These are phyloP conservation scores for Anabas testudineus DNA, from an alignment of 2,797 vertebrate genomes.

Conservation along the genomic window DNA sequence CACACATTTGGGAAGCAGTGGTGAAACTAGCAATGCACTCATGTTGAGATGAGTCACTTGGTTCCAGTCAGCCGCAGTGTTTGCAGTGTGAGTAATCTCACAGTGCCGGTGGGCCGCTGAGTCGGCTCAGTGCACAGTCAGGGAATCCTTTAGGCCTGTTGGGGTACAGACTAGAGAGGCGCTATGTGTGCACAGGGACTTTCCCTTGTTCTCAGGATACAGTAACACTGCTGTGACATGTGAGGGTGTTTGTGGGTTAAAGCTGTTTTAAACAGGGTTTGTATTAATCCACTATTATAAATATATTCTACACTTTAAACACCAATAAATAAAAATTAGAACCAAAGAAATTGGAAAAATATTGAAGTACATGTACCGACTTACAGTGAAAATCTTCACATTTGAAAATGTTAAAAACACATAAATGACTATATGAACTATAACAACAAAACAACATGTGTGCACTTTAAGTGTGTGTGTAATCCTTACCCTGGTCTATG, in stretches of 20 bases:
- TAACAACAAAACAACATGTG: neutral
- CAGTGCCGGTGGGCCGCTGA: slow-evolving; percentile 42
- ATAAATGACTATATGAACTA: neutral
- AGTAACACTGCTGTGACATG: slow-evolving; percentile 10
- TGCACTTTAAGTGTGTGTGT: neutral
- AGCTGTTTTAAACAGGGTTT: neutral
- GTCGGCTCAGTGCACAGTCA: slow-evolving; percentile 27
- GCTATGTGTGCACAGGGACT: slow-evolving; percentile 38
- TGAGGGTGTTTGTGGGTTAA: slow-evolving; percentile 4
- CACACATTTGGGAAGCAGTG: slow-evolving; percentile 14
- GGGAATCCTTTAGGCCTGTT: slow-evolving; percentile 33
- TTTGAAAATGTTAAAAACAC: neutral
- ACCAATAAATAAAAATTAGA: neutral
- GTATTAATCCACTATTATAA: neutral
- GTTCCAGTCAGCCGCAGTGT: slow-evolving; percentile 50
- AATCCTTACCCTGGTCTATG: slow-evolving; percentile 94
- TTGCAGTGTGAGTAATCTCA: slow-evolving; percentile 60
- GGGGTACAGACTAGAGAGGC: slow-evolving; percentile 15
- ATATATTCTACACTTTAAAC: neutral
- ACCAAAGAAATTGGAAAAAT: neutral
- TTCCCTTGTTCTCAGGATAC: slow-evolving; percentile 34
- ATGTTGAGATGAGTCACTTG: slow-evolving; percentile 56
- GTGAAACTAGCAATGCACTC: slow-evolving; percentile 9
- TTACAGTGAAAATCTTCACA: neutral
- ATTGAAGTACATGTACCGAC: neutral